Evolutionary conservation across 2,888 invertebrate genomes (phyloP), one percentile per base, ranked within the genome.

Genomic region (Dryocosmus kuriphilus): DNA sequence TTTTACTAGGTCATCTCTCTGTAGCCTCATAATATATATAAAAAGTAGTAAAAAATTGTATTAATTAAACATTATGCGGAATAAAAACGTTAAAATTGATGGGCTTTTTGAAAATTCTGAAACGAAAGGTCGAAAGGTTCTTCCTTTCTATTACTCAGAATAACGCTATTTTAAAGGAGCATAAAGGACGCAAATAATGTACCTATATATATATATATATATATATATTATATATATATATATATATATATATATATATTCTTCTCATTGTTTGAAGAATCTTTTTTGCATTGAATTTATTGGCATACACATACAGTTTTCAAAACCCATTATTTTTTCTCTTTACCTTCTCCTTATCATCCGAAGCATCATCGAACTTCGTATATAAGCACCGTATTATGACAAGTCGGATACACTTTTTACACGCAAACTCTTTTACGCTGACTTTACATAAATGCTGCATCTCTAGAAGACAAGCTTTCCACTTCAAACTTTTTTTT

Each of bases 401-500:
- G 71, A 30, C 71, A 51, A 71, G 71, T 51, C 27, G 22, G 51
- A 41, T 41, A 65, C 41, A 41, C 22, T 71, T 71, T 71, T 71
- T 51, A 71, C 71, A 71, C 71, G 71, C 71, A 71, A 71, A 71
- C 71, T 51, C 71, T 51, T 71, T 71, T 46, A 51, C 46, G 46
- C 71, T 51, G 71, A 51, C 71, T 71, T 71, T 71, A 51, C 71
- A 71, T 71, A 71, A 71, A 71, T 51, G 71, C 51, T 71, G 51
- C 71, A 30, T 71, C 51, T 71, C 71, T 71, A 51, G 51, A 71
- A 71, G 51, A 71, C 71, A 71, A 71, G 71, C 46, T 51, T 71
- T 51, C 51, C 71, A 51, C 71, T 71, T 71, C 71, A 71, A 71
- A 71, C 71, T 71, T 71, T 71, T n/a, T 46, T 71, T 51, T 71